Evolutionary conservation across 1,140 invertebrate species (phyloP).

Genomic region (Hylaeus volcanicus): DNA sequence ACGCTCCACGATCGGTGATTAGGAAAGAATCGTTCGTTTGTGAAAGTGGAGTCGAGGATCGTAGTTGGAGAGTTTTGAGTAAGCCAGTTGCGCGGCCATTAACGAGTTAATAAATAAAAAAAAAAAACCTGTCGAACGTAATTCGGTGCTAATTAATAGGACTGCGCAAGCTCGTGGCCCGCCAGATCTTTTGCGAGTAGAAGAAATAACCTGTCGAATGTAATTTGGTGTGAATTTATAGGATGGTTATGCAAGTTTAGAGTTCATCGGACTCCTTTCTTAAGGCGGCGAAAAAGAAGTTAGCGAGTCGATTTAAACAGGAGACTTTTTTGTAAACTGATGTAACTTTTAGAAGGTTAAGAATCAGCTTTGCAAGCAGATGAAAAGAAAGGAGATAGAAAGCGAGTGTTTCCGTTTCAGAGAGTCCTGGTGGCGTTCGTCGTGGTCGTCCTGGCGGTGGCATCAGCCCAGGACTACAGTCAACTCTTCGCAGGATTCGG

Average conservation of each 20-base stretch:
- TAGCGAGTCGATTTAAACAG: no score
- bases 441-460: slow-evolving; percentile 63
- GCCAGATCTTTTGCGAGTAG: no score
- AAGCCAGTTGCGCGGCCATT: not conserved
- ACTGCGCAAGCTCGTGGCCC: not conserved
- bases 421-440: slow-evolving; percentile 68
- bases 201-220: no score
- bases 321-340: no score
- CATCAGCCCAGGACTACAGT: slow-evolving; percentile 72
- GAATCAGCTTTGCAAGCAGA: no score
- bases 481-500: slow-evolving; percentile 75
- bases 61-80: not conserved
- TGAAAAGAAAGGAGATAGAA: not conserved
- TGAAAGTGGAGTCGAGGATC: slow-evolving; percentile 16
- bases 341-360: no score
- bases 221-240: not conserved
- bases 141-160: not conserved
- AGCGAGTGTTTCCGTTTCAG: slow-evolving; percentile 63
- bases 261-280: no score
- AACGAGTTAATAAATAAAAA: not conserved
- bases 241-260: no score
- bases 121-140: not conserved
- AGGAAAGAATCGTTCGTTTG: not conserved
- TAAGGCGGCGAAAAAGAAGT: no score
- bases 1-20: not conserved